Evolutionary conservation across 2,113 vertebrate genomes (phyloP).

Genomic region (Cranoglanis bouderius): DNA sequence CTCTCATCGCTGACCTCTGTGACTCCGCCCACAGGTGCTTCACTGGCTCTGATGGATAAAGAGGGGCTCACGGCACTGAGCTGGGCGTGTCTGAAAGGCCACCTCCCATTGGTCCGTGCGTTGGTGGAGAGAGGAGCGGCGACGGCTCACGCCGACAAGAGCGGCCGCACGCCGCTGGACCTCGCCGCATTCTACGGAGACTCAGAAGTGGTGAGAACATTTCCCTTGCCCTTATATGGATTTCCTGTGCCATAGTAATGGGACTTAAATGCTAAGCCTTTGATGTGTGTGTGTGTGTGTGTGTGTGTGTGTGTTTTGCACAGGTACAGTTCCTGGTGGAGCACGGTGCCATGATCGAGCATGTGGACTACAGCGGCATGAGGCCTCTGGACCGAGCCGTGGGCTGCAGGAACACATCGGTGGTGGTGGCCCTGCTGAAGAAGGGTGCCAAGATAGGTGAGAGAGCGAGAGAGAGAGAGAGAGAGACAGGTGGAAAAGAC

Average conservation of each 20-base stretch:
- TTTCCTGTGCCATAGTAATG: background rate
- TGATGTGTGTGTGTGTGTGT: background rate
- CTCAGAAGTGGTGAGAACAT: conserved; percentile 89
- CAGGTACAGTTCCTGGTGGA: conserved; percentile 90
- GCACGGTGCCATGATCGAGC: conserved; percentile 88
- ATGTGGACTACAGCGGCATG: conserved; percentile 91
- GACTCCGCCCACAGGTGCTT: conserved; percentile 77
- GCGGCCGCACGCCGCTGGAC: conserved; percentile 91
- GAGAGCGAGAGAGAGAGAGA: conserved; percentile 39
- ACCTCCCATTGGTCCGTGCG: conserved; percentile 82
- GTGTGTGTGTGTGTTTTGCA: background rate
- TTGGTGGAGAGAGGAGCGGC: conserved; percentile 88
- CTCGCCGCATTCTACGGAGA: conserved; percentile 94
- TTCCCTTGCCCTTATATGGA: background rate
- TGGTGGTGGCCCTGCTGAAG: conserved; percentile 87
- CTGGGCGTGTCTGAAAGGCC: conserved; percentile 97
- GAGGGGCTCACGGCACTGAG: conserved; percentile 93
- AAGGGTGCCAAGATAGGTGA: conserved; percentile 93
- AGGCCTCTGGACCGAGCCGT: conserved; percentile 85
- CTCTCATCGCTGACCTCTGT: background rate
- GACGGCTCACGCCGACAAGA: conserved; percentile 90
- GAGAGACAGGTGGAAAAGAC: background rate
- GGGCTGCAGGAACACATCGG: conserved; percentile 88
- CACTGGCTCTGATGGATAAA: conserved; percentile 89
- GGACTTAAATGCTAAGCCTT: background rate